Conservation (phyloP, 2,797 vertebrate genomes). For the Megaceryle alcyon region DNA sequence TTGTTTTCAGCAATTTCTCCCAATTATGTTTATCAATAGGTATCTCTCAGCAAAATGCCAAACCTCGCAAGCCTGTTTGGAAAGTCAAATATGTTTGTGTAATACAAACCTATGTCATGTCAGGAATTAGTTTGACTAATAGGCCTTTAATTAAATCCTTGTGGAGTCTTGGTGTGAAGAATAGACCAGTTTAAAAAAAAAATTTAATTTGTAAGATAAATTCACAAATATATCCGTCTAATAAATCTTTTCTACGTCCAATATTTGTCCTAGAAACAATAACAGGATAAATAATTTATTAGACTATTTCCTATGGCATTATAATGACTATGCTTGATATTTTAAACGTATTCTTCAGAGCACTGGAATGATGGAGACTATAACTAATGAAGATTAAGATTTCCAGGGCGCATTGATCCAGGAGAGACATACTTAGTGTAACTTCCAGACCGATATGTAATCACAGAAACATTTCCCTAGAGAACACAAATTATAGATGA, state of each 20-base stretch:
- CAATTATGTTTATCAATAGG: conserved; percentile 79
- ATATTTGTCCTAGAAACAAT: conserved; percentile 58
- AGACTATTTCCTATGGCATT: conserved; percentile 58
- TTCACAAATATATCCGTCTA: conserved; percentile 57
- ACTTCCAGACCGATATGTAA: conserved; percentile 58
- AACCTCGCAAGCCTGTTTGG: conserved; percentile 75
- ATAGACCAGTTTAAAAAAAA: conserved; percentile 68
- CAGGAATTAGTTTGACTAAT: conserved; percentile 84
- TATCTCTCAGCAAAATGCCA: conserved; percentile 76
- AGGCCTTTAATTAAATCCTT: conserved; percentile 82
- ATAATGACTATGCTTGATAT: conserved; percentile 13
- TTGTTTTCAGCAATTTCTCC: conserved; percentile 73
- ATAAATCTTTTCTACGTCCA: conserved; percentile 71
- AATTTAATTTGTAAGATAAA: conserved; percentile 81
- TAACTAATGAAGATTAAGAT: conserved; percentile 60
- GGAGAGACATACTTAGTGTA: conserved; percentile 14
- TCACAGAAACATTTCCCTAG: conserved; percentile 53
- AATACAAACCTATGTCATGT: conserved; percentile 82
- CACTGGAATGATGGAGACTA: neutral
- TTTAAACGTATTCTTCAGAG: conserved; percentile 18
- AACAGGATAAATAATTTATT: conserved; percentile 67
- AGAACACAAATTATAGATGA: conserved; percentile 57
- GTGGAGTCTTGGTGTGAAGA: conserved; percentile 80
- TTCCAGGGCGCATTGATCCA: conserved; percentile 43
- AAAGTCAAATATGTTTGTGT: conserved; percentile 81